phyloP scores from a whole-genome alignment of 2,113 vertebrate species.

The Bothrops jararaca region DNA sequence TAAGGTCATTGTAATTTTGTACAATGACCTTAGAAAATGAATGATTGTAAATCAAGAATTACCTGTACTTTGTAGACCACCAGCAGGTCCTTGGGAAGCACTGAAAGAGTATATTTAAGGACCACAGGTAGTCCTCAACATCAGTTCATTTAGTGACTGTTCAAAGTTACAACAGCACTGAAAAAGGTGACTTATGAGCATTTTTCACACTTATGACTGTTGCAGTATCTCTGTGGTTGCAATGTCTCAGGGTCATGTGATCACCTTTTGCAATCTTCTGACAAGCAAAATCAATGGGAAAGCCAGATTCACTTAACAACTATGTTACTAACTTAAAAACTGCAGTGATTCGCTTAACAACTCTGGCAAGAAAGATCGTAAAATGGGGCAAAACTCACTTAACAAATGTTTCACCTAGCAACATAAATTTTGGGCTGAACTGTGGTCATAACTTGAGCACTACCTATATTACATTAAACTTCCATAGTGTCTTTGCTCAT shows the following conservation, averaged over 20 bases:
- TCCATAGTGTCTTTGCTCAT: too few species aligned
- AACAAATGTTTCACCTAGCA: neutral
- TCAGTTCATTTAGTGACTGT: neutral
- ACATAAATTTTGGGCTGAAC: neutral
- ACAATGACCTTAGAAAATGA: neutral
- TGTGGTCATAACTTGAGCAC: neutral
- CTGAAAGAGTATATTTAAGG: neutral
- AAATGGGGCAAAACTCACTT: neutral
- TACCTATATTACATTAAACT: too few species aligned
- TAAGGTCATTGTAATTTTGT: neutral
- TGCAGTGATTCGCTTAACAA: neutral
- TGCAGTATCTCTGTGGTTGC: neutral
- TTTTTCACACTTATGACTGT: neutral
- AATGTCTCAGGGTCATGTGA: neutral
- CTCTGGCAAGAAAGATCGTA: accelerated
- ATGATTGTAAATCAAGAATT: neutral
- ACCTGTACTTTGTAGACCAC: neutral
- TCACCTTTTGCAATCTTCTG: neutral
- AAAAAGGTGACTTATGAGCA: neutral
- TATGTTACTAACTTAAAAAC: neutral
- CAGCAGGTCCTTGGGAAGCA: neutral
- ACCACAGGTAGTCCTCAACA: neutral
- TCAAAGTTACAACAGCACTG: neutral
- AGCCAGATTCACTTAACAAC: neutral
- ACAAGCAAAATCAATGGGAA: neutral